phyloP scores from a whole-genome alignment of 2,888 invertebrate species.

The Dolichopus griseipennis region DNA sequence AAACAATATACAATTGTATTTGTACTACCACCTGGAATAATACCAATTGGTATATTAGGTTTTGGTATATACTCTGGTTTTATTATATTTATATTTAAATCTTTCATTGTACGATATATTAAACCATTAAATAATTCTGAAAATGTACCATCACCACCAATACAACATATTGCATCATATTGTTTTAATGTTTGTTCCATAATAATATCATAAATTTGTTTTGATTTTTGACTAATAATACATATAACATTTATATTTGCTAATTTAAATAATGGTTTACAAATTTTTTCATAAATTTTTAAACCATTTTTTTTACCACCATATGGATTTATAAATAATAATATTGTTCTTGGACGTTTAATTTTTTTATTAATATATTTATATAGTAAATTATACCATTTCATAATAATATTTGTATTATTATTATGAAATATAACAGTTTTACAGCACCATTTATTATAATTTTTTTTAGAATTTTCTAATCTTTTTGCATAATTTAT shows the following conservation, averaged over 20 bases:
- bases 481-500: slow-evolving; percentile 51
- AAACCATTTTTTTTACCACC: slow-evolving; percentile 69
- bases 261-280: slow-evolving; percentile 55
- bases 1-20: slow-evolving; percentile 71
- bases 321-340: slow-evolving; percentile 76
- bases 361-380: slow-evolving; percentile 18
- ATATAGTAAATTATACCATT: slow-evolving; percentile 47
- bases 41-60: slow-evolving; percentile 43
- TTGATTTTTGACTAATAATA: slow-evolving; percentile 61
- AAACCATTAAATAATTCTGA: slow-evolving; percentile 72
- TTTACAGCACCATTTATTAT: slow-evolving; percentile 52
- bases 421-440: slow-evolving; percentile 51
- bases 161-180: slow-evolving; percentile 63
- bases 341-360: slow-evolving; percentile 57
- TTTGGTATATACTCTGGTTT: slow-evolving; percentile 37
- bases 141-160: slow-evolving; percentile 82
- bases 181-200: slow-evolving; percentile 51
- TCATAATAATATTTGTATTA: slow-evolving; percentile 52
- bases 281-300: slow-evolving; percentile 63
- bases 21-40: slow-evolving; percentile 65
- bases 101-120: slow-evolving; percentile 47
- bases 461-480: slow-evolving; percentile 43
- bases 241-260: slow-evolving; percentile 59
- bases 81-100: slow-evolving; percentile 31
- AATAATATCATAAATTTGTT: slow-evolving; percentile 63